These are phyloP conservation scores for Heliothis virescens DNA, from an alignment of 1,140 invertebrate genomes.

Conservation along the genomic window DNA sequence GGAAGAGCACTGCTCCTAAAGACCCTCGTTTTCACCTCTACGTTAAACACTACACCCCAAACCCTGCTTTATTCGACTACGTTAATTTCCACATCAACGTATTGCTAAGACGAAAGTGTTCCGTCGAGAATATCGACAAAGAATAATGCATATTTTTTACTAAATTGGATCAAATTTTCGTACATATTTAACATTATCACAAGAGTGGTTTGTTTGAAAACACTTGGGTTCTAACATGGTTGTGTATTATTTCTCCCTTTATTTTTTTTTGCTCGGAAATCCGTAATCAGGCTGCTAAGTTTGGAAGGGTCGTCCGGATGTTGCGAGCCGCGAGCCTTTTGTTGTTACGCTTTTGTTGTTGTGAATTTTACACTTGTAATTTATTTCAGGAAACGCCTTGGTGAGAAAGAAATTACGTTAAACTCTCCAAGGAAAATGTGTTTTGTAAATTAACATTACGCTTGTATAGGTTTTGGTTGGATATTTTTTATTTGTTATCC, in stretches of 20 bases:
- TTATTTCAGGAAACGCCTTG: conserved; percentile 85
- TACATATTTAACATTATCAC: conserved; percentile 64
- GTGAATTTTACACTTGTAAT: conserved; percentile 86
- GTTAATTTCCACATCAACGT: conserved; percentile 82
- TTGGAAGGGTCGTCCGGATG: conserved; percentile 85
- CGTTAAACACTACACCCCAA: conserved; percentile 76
- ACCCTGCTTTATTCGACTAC: conserved; percentile 79
- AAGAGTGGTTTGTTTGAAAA: conserved; percentile 70
- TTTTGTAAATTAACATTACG: conserved; percentile 84
- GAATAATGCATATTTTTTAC: conserved; percentile 47
- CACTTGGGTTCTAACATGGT: conserved; percentile 69
- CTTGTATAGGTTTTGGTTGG: conserved; percentile 70
- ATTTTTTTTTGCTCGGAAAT: conserved; percentile 83
- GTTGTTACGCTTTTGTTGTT: conserved; percentile 85
- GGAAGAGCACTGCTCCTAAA: conserved; percentile 48
- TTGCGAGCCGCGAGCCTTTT: conserved; percentile 84
- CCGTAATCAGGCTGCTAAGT: conserved; percentile 85
- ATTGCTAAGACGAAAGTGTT: conserved; percentile 71
- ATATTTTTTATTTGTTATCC: conserved; percentile 57
- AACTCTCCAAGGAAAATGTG: conserved; percentile 84
- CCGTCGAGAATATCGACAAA: conserved; percentile 69
- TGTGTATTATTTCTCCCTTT: too few species aligned
- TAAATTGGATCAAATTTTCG: conserved; percentile 46
- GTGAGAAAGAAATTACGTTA: conserved; percentile 85
- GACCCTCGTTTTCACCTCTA: conserved; percentile 80